Evolutionary conservation across 2,113 vertebrate species (phyloP).

Genomic region (Turdus rufiventris): DNA sequence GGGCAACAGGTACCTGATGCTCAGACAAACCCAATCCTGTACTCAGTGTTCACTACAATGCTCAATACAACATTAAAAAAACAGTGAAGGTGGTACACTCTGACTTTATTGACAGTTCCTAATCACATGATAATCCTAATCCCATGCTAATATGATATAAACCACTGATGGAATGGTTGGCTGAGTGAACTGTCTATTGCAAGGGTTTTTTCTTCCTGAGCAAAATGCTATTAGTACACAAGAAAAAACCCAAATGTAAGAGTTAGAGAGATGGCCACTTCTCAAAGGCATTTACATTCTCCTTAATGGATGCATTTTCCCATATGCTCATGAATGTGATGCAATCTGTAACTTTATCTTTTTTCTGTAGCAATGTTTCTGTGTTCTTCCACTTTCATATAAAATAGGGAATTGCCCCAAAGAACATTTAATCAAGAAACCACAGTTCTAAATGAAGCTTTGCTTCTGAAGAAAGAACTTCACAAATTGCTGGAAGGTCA

Average conservation of each 20-base stretch:
- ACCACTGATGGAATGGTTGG: neutral
- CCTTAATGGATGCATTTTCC: neutral
- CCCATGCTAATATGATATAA: neutral
- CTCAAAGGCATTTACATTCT: neutral
- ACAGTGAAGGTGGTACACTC: neutral
- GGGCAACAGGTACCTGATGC: neutral
- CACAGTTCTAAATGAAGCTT: neutral
- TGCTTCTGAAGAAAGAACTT: neutral
- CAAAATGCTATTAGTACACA: neutral
- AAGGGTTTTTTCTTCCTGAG: neutral
- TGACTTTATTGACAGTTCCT: neutral
- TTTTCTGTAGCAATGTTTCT: neutral
- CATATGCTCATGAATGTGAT: neutral
- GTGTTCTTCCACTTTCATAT: neutral
- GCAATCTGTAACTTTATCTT: neutral
- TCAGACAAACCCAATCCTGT: neutral
- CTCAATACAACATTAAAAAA: neutral
- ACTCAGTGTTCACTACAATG: neutral
- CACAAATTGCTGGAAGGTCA: neutral
- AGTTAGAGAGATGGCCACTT: neutral
- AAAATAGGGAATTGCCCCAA: neutral
- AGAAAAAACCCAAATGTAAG: neutral
- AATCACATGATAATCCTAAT: neutral
- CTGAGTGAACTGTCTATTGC: neutral
- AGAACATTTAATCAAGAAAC: neutral